phyloP scores from a whole-genome alignment of 2,113 vertebrate genomes.

The Eretmochelys imbricata region DNA sequence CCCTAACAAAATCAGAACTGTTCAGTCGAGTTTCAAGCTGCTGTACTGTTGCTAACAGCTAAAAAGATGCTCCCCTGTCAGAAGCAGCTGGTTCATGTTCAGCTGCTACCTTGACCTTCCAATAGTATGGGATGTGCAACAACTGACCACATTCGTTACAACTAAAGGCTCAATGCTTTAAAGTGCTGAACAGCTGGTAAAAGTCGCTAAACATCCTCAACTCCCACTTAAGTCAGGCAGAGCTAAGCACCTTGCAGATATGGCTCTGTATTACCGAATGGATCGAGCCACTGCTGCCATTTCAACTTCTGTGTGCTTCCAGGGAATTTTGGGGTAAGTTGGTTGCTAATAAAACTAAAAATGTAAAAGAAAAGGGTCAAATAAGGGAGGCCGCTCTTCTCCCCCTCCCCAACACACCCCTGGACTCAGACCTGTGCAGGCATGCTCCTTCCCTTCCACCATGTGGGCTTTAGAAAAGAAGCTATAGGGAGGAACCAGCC shows the following conservation, averaged over 20 bases:
- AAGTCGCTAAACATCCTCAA: background rate
- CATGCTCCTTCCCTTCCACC: too few relatives aligned
- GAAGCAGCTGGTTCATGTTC: background rate
- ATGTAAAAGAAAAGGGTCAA: background rate
- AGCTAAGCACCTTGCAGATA: background rate
- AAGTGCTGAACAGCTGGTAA: background rate
- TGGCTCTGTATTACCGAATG: background rate
- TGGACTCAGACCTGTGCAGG: background rate
- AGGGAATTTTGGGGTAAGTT: background rate
- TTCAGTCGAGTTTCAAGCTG: background rate
- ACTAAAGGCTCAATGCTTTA: background rate
- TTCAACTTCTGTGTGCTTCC: background rate
- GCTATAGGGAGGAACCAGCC: too few relatives aligned
- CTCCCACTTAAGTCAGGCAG: background rate
- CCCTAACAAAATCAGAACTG: background rate
- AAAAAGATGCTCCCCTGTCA: background rate
- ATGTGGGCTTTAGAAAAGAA: too few relatives aligned
- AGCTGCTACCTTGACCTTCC: background rate
- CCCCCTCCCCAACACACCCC: background rate
- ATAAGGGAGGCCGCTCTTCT: background rate
- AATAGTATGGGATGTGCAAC: background rate
- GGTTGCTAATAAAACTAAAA: background rate
- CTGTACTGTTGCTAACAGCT: background rate
- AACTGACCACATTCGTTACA: background rate
- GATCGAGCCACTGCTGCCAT: background rate